These are phyloP conservation scores for Hipparchia sbordonii DNA, from an alignment of 2,888 invertebrate species.

Conservation along the genomic window DNA sequence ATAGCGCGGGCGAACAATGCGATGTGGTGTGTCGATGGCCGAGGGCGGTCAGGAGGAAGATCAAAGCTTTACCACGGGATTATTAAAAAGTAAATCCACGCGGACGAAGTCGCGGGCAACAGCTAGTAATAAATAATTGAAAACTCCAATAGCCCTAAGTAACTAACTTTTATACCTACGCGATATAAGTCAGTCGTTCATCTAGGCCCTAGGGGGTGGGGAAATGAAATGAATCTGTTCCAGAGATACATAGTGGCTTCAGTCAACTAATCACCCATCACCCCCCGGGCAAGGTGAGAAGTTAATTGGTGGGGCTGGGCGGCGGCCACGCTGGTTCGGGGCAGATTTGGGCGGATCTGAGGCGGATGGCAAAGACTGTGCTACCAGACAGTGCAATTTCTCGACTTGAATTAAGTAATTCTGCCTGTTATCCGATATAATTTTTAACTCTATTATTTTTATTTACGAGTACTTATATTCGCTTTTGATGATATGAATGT, in stretches of 20 bases:
- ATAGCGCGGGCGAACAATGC: no score
- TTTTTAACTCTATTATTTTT: no score
- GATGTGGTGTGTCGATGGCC: no score
- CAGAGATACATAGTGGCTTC: conserved; percentile 6
- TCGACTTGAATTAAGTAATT: neutral
- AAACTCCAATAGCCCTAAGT: no score
- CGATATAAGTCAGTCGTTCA: neutral
- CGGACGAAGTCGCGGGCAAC: no score
- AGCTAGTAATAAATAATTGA: no score
- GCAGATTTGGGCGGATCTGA: conserved; percentile 65
- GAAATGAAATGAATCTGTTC: neutral
- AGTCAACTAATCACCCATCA: conserved; percentile 28
- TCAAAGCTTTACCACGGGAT: no score
- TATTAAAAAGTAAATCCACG: no score
- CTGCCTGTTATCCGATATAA: neutral
- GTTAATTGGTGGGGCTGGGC: conserved; percentile 46
- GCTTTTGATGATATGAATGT: no score
- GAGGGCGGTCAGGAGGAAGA: no score
- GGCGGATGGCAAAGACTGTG: conserved; percentile 51
- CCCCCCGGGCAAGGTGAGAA: conserved; percentile 35
- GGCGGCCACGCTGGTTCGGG: conserved; percentile 57
- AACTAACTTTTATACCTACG: no score
- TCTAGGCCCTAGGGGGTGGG: neutral
- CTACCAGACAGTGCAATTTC: conserved; percentile 3
- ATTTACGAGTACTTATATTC: no score